Conservation (phyloP, 2,113 vertebrate species). For the Caracal caracal region DNA sequence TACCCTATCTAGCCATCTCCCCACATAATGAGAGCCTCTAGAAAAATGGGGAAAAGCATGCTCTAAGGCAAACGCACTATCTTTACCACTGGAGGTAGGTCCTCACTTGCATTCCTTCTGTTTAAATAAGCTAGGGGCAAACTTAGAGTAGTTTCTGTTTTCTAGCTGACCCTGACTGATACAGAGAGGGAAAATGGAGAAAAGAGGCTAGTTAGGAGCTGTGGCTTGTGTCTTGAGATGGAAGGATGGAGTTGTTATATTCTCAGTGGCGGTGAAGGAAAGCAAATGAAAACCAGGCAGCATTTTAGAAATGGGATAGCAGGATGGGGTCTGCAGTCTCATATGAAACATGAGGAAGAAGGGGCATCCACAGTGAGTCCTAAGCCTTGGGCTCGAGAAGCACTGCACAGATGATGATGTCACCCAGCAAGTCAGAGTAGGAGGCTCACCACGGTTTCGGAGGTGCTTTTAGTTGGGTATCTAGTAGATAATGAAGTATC, state of each 20-base stretch:
- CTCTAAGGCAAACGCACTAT: neutral
- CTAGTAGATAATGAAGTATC: neutral
- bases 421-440: neutral
- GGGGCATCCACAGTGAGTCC: too few relatives aligned
- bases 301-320: neutral
- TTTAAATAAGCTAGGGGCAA: neutral
- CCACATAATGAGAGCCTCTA: neutral
- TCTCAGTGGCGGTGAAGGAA: neutral
- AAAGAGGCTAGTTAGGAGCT: neutral
- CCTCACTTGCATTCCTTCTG: neutral
- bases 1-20: neutral
- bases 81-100: neutral
- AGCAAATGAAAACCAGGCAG: neutral
- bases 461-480: too few relatives aligned
- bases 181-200: neutral
- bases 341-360: neutral
- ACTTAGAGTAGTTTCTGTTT: neutral
- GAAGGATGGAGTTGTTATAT: neutral
- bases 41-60: neutral
- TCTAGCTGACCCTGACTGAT: neutral
- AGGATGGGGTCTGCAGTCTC: neutral
- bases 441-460: fast-evolving
- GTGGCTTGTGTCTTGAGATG: neutral
- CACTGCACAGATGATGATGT: neutral
- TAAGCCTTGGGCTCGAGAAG: neutral